These are phyloP conservation scores for Lagenorhynchus albirostris DNA, from an alignment of 2,113 vertebrate species.

Conservation along the genomic window DNA sequence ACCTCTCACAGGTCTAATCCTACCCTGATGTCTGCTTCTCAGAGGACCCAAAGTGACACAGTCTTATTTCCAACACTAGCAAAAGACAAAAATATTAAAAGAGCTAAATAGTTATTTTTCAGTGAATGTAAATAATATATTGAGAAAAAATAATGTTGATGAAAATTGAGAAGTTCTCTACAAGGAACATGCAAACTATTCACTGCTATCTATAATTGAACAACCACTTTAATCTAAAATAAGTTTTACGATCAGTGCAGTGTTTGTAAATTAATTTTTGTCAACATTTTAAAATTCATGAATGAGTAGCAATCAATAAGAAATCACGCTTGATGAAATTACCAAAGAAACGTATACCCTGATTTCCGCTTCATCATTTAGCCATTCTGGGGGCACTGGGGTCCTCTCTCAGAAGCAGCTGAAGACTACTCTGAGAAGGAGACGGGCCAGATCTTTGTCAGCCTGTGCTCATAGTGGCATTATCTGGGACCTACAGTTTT, in stretches of 20 bases:
- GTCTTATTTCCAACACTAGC: not conserved
- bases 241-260: not conserved
- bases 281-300: not conserved
- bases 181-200: not conserved
- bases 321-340: not conserved
- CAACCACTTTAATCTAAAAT: not conserved
- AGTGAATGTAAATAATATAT: not conserved
- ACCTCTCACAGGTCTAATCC: not conserved
- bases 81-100: not conserved
- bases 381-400: not conserved
- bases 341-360: not conserved
- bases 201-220: not conserved
- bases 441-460: not conserved
- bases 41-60: not conserved
- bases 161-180: not conserved
- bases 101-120: not conserved
- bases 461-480: not conserved
- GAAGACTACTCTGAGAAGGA: not conserved
- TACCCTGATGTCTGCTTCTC: rapidly evolving
- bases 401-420: not conserved
- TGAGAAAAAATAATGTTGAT: not conserved
- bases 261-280: not conserved
- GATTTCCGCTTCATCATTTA: not conserved
- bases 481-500: not conserved
- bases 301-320: not conserved